Evolutionary conservation across 2,113 vertebrate genomes (phyloP), one percentile per base, ranked within the genome.

Genomic region (Triplophysa rosa): DNA sequence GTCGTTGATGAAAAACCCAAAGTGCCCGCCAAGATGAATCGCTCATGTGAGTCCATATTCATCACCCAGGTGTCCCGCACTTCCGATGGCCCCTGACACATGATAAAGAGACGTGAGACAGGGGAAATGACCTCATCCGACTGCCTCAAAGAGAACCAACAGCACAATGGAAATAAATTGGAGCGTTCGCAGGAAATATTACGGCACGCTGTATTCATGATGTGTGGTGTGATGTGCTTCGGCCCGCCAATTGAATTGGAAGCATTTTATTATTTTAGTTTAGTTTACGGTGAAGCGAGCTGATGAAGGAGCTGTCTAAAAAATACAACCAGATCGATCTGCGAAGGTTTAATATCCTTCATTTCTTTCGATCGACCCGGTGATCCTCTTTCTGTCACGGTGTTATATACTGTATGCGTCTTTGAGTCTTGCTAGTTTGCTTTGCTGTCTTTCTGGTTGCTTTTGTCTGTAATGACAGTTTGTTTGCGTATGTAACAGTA

Each of bases 41-140:
- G 85, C 87, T 92, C 90, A 88, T 83, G 90, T 89, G 92, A 93
- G 90, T 88, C 89, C 86, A 87, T 89, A 94, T 95, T 91, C 66
- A 94, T 96, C 92, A 94, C 82, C 80, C 67, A 78, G 54, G 69
- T 92, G 93, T 92, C 79, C 6, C 83, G 90, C 85, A 88, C 91
- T 93, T 93, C 92, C 93, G 92, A 94, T 93, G 88, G 87, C 86
- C 93, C 90, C 92, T 90, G 94, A 93, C 85, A 91, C 91, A 94
- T 92, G 85, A 94, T 94, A 93, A 95, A 95, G 92, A 93, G 93
- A 87, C 87, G 88, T 85, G 88, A 90, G 90, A 91, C 77, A 69
- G 85, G 91, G 86, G 85, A 89, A 84, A 91, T 61, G 84, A 93
- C 87, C 89, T 81, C 21, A 86, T 85, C 88, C 94, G 94, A 93